phyloP scores from a whole-genome alignment of 2,888 invertebrate species.

The Cryptocephalus moraei region DNA sequence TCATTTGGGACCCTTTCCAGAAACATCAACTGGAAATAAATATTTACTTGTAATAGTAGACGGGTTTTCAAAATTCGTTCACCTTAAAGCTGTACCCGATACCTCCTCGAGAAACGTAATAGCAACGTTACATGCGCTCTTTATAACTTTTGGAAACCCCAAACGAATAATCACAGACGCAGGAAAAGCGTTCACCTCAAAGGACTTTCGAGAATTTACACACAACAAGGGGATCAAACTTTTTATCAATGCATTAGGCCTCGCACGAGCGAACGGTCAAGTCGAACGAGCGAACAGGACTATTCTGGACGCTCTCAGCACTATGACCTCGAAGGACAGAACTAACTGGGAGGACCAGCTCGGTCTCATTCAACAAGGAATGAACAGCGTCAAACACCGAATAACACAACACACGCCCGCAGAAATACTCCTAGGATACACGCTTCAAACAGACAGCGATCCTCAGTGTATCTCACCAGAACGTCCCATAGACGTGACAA shows the following conservation, averaged over 20 bases:
- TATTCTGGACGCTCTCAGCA: too few species aligned
- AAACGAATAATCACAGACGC: slow-evolving; percentile 8
- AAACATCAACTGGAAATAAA: not conserved
- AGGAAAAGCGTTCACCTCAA: slow-evolving; percentile 3
- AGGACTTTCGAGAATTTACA: slow-evolving; percentile 25
- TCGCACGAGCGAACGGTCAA: too few species aligned
- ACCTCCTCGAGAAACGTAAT: slow-evolving; percentile 5
- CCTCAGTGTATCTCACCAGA: too few species aligned
- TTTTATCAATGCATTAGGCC: slow-evolving; percentile 10
- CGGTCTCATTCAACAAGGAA: slow-evolving; percentile 10
- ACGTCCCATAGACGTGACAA: too few species aligned
- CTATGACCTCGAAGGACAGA: too few species aligned
- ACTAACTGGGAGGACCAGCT: slow-evolving; percentile 17
- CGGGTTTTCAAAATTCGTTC: slow-evolving; percentile 9
- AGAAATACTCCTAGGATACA: too few species aligned
- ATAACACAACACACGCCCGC: slow-evolving; percentile 9
- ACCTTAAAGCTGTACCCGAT: slow-evolving; percentile 3
- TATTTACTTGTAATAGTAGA: slow-evolving; percentile 2
- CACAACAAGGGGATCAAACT: slow-evolving; percentile 20
- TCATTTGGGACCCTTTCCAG: too few species aligned
- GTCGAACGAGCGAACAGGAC: too few species aligned
- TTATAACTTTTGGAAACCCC: slow-evolving; percentile 7
- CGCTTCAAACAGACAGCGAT: too few species aligned
- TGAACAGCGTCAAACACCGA: slow-evolving; percentile 14
- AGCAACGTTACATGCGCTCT: not conserved